Evolutionary conservation across 2,113 vertebrate genomes (phyloP).

Genomic region (Ramphastos sulfuratus): DNA sequence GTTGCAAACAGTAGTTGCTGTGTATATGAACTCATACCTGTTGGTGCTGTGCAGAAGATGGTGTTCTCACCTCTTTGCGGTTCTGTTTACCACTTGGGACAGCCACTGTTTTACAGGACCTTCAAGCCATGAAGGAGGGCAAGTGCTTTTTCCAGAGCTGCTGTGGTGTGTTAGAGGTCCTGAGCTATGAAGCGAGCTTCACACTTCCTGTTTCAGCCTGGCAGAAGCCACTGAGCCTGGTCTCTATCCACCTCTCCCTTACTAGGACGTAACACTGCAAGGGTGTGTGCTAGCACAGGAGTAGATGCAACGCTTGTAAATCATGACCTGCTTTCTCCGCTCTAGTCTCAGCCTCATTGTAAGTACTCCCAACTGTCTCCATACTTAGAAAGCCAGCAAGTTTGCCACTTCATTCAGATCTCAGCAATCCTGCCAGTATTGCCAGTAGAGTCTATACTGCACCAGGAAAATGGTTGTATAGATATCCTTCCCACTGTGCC

Average conservation of each 20-base stretch:
- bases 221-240: neutral
- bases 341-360: neutral
- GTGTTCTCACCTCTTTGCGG: neutral
- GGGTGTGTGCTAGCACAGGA: neutral
- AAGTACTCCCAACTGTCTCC: neutral
- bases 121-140: constrained; percentile 52
- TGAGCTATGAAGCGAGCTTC: constrained; percentile 38
- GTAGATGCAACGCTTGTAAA: neutral
- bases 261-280: neutral
- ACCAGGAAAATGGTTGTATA: neutral
- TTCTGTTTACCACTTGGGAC: neutral
- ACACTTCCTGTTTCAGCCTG: fast-evolving
- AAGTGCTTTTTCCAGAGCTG: constrained; percentile 52
- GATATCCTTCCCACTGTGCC: neutral
- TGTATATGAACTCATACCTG: neutral
- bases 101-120: neutral
- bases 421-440: neutral
- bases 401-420: neutral
- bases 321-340: fast-evolving
- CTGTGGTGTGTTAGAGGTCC: neutral
- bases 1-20: neutral
- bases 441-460: neutral
- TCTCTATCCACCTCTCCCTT: neutral
- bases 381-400: neutral
- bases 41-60: neutral